Evolutionary conservation across 2,888 invertebrate genomes (phyloP).

Genomic region (Monoplex corrugatus): DNA sequence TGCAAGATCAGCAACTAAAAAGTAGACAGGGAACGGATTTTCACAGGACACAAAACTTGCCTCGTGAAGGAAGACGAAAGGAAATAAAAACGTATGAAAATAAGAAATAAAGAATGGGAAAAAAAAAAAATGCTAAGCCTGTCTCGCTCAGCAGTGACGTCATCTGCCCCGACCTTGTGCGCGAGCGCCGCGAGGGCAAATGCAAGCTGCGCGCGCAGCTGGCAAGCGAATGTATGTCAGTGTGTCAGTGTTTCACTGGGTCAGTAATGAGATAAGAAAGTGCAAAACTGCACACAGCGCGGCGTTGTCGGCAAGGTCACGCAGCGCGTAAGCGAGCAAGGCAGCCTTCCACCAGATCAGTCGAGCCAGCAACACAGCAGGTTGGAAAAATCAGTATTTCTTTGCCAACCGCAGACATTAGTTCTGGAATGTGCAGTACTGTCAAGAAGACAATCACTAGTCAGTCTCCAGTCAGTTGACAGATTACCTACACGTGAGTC

Average conservation of each 20-base stretch:
- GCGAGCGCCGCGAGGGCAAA: neutral
- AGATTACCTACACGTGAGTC: no score
- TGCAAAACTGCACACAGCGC: constrained; percentile 26
- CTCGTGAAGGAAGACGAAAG: neutral
- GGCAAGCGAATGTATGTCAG: constrained; percentile 40
- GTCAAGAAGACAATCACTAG: no score
- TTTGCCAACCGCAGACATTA: no score
- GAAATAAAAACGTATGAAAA: no score
- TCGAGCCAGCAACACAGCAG: no score
- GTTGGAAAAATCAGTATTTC: no score
- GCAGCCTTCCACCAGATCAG: no score
- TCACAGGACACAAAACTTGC: neutral
- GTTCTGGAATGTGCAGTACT: no score
- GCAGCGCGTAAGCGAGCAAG: constrained; percentile 5
- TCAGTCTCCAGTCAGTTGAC: no score
- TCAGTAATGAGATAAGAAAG: constrained; percentile 48
- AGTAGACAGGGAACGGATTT: neutral
- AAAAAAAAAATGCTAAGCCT: neutral
- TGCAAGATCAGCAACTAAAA: neutral
- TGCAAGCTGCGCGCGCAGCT: constrained; percentile 18
- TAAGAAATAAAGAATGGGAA: neutral
- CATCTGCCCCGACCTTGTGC: constrained; percentile 21
- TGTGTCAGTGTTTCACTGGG: constrained; percentile 50
- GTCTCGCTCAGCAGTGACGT: neutral
- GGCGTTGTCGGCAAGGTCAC: constrained; percentile 40